Evolutionary conservation across 2,113 vertebrate genomes (phyloP).

Genomic region (Syngnathus typhle): DNA sequence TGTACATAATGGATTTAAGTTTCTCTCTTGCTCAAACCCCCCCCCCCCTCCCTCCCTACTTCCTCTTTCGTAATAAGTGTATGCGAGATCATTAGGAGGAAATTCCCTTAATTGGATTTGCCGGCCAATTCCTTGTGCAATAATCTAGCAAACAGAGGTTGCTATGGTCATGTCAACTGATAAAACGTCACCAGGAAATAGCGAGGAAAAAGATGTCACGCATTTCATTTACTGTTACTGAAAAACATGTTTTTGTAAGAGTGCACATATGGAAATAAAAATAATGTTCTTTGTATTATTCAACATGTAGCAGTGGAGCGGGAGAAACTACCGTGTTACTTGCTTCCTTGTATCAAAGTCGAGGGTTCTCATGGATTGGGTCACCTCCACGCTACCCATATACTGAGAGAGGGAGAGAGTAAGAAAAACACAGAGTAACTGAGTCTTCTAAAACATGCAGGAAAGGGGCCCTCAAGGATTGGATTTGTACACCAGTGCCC

Average conservation of each 20-base stretch:
- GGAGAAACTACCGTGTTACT: conserved; percentile 82
- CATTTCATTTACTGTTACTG: conserved; percentile 48
- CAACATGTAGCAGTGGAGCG: not conserved
- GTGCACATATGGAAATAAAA: not conserved
- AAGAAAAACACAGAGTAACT: conserved; percentile 23
- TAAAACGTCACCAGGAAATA: conserved; percentile 46
- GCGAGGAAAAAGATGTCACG: conserved; percentile 44
- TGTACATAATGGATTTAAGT: conserved; percentile 34
- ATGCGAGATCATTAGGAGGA: conserved; percentile 62
- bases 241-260: conserved; percentile 17
- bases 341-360: conserved; percentile 86
- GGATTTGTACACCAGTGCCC: too few species aligned
- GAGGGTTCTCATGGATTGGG: conserved; percentile 88
- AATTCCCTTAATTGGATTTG: conserved; percentile 69
- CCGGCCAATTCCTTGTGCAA: conserved; percentile 44
- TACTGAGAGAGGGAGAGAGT: conserved; percentile 62
- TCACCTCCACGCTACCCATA: conserved; percentile 86
- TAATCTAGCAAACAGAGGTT: conserved; percentile 49
- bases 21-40: not conserved
- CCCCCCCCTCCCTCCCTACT: conserved; percentile 2
- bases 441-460: too few species aligned
- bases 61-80: conserved; percentile 43
- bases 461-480: too few species aligned
- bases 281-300: not conserved
- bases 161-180: conserved; percentile 38